Evolutionary conservation across 2,888 invertebrate genomes (phyloP), one percentile per base, ranked within the genome.

Genomic region (Lissocephala sabroskyi): DNA sequence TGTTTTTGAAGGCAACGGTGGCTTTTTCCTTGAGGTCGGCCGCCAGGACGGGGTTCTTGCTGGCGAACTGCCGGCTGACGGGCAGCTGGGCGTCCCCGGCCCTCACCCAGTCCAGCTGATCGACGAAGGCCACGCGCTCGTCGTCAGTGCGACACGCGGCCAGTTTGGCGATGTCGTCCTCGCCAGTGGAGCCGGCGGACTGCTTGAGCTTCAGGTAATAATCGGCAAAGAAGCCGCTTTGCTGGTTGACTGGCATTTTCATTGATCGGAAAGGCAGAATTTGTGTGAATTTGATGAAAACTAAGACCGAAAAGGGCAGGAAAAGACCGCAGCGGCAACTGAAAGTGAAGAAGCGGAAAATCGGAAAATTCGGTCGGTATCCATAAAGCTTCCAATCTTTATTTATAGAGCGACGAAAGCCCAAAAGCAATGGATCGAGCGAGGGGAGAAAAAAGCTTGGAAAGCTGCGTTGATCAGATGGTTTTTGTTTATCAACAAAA

Each of bases 1-100:
- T 91, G 63, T 87, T 88, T 61, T 89, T 90, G 66, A 94, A 95
- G 3, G 88, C 89, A 52, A 86, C 86, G 75, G 93, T 94, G 2
- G 93, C 95, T 50, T 87, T 87, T 62, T 89, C 87, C 83, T 94
- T 94, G 28, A 89, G 83, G 52, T 86, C 84, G n/a, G 87, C 85
- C 6, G 93, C 90, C 68, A 86, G 86, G 48, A 87, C 85, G 5
- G 86, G 79, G 79, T 87, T 86, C 82, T 93, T 86, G 71, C 86
- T 77, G 53, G 73, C 58, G 82, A 84, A 81, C 81, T 86, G 76
- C 56, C 83, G 79, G 73, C 84, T 76, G 81, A 87, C 84, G 82
- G 87, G 84, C 81, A 90, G 64, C 58, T 86, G 82, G 73, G 87
- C 75, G 81, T 82, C 68, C 63, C 86, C 79, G 70, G 81, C 64